Evolutionary conservation across 2,888 invertebrate genomes (phyloP).

Genomic region (Neoaliturus tenellus): DNA sequence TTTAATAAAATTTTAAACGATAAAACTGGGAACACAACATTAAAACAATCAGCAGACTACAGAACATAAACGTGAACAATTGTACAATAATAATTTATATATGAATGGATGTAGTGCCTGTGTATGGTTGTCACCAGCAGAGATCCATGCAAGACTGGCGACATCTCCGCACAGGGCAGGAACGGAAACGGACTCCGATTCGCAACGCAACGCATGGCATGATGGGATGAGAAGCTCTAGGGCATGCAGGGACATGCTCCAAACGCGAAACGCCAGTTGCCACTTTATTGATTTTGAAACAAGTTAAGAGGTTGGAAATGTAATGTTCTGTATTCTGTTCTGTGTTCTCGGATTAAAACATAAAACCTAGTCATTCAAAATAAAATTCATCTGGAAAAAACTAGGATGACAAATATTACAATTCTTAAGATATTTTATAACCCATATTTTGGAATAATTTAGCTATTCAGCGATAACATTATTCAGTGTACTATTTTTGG

Average conservation of each 20-base stretch:
- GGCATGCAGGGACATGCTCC: neutral
- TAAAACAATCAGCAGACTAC: constrained; percentile 13
- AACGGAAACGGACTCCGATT: neutral
- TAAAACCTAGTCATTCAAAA: neutral
- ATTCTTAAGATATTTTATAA: too few species aligned
- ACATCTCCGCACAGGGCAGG: neutral
- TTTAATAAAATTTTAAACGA: neutral
- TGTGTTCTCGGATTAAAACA: neutral
- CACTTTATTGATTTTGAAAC: too few species aligned
- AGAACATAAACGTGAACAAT: constrained; percentile 1
- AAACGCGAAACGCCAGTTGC: too few species aligned
- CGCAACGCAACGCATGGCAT: too few species aligned
- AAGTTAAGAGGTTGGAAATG: neutral
- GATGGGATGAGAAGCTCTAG: constrained; percentile 1
- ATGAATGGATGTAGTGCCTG: neutral
- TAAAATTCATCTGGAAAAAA: neutral
- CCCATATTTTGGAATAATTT: too few species aligned
- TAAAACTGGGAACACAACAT: neutral
- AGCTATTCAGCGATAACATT: too few species aligned
- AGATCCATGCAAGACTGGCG: neutral
- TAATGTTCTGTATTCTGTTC: constrained; percentile 4
- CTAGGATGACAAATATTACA: too few species aligned
- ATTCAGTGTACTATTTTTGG: too few species aligned
- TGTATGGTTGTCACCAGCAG: neutral
- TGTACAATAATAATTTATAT: neutral